Evolutionary conservation across 2,113 vertebrate species (phyloP), one percentile per base, ranked within the genome.

Genomic region (Semicossyphus pulcher): DNA sequence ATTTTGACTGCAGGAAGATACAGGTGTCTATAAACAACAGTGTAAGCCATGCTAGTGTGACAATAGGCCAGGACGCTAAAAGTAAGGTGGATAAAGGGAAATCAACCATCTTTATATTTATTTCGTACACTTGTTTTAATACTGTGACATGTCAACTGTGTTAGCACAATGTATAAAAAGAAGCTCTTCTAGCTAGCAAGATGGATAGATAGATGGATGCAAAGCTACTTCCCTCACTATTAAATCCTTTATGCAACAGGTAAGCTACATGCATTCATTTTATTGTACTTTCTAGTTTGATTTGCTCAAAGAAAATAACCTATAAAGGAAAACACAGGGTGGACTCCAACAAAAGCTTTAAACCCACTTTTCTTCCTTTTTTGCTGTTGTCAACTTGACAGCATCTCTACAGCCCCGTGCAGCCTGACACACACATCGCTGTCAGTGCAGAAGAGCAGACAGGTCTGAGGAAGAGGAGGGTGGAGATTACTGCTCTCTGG

Each of bases 351-450:
- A 48, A 68, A 72, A 26, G 52, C 66, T 52, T 39, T 1, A 5
- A 69, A 8, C 48, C 21, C 51, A 28, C 57, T 73, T 54, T 47
- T 29, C 42, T 61, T 47, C 37, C 57, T 57, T 48, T 14, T 4
- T 63, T 52, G 5, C 25, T 47, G 34, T 16, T 54, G 57, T 83
- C 72, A 74, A 66, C 39, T 69, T 84, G 86, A 70, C 62, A 72
- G 67, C 32, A 32, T 72, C 60, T 74, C 63, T 36, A 10, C 63
- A 73, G 71, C 77, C 4, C 47, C 62, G 29, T 49, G 59, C 71
- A 44, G 79, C 45, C 61, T 67, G 16, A 36, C 65, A 44, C 49
- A 65, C 65, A 76, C 41, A 77, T 48, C 36, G 32, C 58, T 62
- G 23, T 52, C 36, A 65, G 51, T 59, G 72, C 15, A 54, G 18